Percentiles rank a stretch among this genome's conserved stretches.
Evolutionary conservation across 2,888 invertebrate genomes (phyloP).

Genomic region (Caenorhabditis sp.): DNA sequence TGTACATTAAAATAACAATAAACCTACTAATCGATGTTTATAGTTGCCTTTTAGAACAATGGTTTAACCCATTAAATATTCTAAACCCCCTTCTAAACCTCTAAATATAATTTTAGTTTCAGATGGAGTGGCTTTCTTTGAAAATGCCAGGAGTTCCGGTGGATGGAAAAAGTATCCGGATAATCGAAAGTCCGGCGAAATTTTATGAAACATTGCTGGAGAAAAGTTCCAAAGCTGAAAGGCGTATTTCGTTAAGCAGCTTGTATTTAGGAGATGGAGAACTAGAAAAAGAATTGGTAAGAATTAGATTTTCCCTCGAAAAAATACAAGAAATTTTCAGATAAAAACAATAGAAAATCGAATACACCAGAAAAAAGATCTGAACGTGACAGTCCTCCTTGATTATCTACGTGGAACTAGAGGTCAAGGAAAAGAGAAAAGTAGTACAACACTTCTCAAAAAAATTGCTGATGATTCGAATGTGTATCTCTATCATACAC

Average conservation of each 20-base stretch:
- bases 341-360: constrained; percentile 40
- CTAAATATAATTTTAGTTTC: not conserved
- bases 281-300: constrained; percentile 81
- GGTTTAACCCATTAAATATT: no score
- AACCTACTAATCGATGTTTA: not conserved
- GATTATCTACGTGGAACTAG: constrained; percentile 68
- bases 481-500: constrained; percentile 90
- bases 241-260: constrained; percentile 79
- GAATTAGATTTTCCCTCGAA: constrained; percentile 31
- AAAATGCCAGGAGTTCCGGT: constrained; percentile 45
- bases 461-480: constrained; percentile 52
- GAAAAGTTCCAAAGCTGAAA: constrained; percentile 68
- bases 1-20: not conserved
- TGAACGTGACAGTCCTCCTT: constrained; percentile 55
- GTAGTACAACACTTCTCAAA: constrained; percentile 56
- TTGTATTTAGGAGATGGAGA: constrained; percentile 90
- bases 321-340: constrained; percentile 41
- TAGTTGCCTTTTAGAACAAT: no score
- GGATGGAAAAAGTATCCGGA: constrained; percentile 33
- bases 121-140: constrained; percentile 30
- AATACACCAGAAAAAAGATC: constrained; percentile 17
- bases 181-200: constrained; percentile 43
- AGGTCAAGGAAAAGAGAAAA: constrained; percentile 42
- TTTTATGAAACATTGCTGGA: constrained; percentile 64
- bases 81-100: no score